These are phyloP conservation scores for Ictalurus punctatus DNA, from an alignment of 2,113 vertebrate genomes.

Conservation along the genomic window DNA sequence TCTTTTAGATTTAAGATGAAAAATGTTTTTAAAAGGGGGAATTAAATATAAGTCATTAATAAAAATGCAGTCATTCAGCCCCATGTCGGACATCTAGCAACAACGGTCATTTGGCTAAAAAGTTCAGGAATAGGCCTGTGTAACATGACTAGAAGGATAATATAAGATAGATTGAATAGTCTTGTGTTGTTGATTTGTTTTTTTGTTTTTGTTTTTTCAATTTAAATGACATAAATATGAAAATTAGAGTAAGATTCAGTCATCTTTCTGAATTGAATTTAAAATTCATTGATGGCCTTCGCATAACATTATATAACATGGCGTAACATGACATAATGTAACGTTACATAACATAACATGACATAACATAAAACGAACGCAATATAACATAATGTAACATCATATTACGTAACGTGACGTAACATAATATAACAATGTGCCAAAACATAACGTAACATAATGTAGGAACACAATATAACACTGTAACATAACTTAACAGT, in stretches of 20 bases:
- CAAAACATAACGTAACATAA: too few relatives aligned
- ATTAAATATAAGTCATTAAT: background rate
- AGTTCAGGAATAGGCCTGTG: background rate
- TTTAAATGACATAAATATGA: background rate
- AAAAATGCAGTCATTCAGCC: background rate
- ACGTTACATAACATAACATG: too few relatives aligned
- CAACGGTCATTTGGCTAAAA: background rate
- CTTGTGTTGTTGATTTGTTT: too few relatives aligned
- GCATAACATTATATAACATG: background rate
- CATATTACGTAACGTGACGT: too few relatives aligned
- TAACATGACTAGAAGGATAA: background rate
- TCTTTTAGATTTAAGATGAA: background rate
- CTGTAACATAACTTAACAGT: too few relatives aligned
- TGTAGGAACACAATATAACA: too few relatives aligned
- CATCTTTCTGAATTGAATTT: background rate
- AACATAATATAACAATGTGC: too few relatives aligned
- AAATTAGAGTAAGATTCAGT: background rate
- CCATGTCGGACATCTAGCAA: background rate
- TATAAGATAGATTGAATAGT: background rate
- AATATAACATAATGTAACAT: too few relatives aligned
- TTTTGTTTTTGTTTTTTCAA: background rate
- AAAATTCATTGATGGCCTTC: background rate
- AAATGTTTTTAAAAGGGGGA: background rate
- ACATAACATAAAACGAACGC: too few relatives aligned
- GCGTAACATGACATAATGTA: too few relatives aligned